Base-by-base conservation (phyloP, 2,888 invertebrate species). In the Tetanocera ferruginea region DNA sequence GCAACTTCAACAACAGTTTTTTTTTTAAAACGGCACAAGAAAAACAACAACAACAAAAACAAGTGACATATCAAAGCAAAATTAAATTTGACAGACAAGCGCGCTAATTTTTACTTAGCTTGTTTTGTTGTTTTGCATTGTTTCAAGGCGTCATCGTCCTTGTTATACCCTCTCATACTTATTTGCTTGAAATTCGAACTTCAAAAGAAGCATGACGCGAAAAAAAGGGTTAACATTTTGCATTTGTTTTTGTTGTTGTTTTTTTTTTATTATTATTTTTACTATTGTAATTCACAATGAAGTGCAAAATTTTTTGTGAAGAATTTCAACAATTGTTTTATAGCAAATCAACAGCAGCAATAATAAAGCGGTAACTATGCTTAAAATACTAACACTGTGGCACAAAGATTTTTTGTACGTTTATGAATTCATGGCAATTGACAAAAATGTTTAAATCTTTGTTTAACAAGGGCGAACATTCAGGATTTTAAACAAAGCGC, bases 21-120 rank as follows among this genome's bases (percentile, higher is more conserved):
- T 70, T 75, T 75, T 23, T 19, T 49, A 69, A 43, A 55, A 57
- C 37, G 37, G 9, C 8, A 49, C 55, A 69, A 74, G 57, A 78
- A 49, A 17, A 31, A 51, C 67, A 67, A 62, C 72, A 73, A 73
- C 62, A 73, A 73, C 62, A 23, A 62, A 49, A 43, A 60, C 28
- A 34, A 86, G 82, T 86, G 88, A 85, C 86, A 87, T 88, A 86
- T 87, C 88, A 88, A 88, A 86, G 87, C 85, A 82, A 86, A 89
- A 88, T 88, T 88, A 85, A 89, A 87, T 88, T 88, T 88, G 89
- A 89, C 88, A 89, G 89, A 89, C 88, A 88, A 88, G 86, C 88
- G 87, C 88, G 88, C 89, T 89, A 89, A 89, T 88, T 89, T 87
- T 60, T 76, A n/a, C 23, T 9, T 51, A n/a, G 80, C 77, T 73